These are phyloP conservation scores for Lepus townsendii DNA, from an alignment of 2,797 vertebrate species.

Conservation along the genomic window DNA sequence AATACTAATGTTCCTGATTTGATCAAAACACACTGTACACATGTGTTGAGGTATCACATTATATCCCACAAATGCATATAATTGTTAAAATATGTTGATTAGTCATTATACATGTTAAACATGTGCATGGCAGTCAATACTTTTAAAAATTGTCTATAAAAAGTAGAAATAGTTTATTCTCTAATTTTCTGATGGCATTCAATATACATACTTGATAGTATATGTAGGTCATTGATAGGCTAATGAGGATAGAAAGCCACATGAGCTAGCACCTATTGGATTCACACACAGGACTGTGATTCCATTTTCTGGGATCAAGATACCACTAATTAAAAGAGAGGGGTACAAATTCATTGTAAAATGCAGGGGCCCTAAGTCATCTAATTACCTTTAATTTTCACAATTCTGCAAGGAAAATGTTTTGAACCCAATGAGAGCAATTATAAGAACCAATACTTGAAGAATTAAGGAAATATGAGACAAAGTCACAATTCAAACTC, in stretches of 20 bases:
- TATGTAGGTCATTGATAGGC: not conserved
- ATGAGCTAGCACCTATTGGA: not conserved
- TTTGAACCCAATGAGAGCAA: not conserved
- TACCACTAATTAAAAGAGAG: not conserved
- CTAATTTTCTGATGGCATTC: not conserved
- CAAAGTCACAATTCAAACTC: not conserved
- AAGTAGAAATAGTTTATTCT: not conserved
- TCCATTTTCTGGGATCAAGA: not conserved
- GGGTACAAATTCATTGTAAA: not conserved
- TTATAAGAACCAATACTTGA: not conserved
- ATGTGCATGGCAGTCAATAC: too few species aligned
- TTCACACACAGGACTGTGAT: not conserved
- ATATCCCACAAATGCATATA: not conserved
- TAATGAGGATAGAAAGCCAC: too few species aligned
- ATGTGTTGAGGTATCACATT: not conserved
- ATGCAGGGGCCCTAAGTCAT: not conserved
- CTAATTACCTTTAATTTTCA: not conserved
- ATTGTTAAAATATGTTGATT: too few species aligned
- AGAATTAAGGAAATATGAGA: not conserved
- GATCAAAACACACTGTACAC: too few species aligned
- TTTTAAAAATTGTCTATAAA: not conserved
- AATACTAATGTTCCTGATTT: too few species aligned
- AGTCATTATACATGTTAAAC: too few species aligned
- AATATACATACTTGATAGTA: not conserved
- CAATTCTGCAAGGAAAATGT: not conserved